Evolutionary conservation across 2,888 invertebrate species (phyloP), one percentile per base, ranked within the genome.

Genomic region (Phytoseiulus persimilis): DNA sequence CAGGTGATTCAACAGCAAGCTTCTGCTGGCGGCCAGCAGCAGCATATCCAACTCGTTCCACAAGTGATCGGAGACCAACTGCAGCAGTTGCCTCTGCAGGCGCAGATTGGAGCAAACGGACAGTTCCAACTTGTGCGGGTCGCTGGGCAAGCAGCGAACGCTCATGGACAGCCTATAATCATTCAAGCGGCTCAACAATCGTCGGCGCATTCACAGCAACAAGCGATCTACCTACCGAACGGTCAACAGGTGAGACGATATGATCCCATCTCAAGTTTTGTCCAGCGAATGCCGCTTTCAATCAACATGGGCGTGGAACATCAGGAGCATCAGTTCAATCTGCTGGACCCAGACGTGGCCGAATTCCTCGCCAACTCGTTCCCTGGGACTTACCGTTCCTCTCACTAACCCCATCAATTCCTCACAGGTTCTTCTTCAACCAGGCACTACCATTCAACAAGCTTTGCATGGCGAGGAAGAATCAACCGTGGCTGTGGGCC

Each of bases 181-280:
- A 33, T 87, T 23, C 87, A 87, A 45, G 32, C 87, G 18, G 39
- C 87, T 28, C 87, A 87, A 87, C 32, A 31, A 23, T 11, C 83
- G 18, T 33, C 83, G 18, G 33, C 83, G 31, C 83, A 83, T 31
- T 9, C 31, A 2, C 87, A 87, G 11, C 87, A 87, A 6, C 87
- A 87, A 14, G 45, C 87, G 18, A 87, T 87, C 87, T 87, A 39
- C 33, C 87, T 87, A n/a, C 87, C 87, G n/a, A 87, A 87, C 45
- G 87, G 87, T 32, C 87, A 87, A 87, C 87, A 87, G 39, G 87
- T 87, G 28, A 87, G 87, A 31, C 32, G 46, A 11, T 14, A 14
- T 46, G 9, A 14, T 46, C 31, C n/a, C n/a, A n/a, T n/a, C n/a
- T n/a, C n/a, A n/a, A n/a, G n/a, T n/a, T n/a, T n/a, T n/a, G n/a